A percentile compares a stretch with the other conserved stretches of the same genome.
Conservation (phyloP, 2,113 vertebrate genomes). For the Anoura caudifer region DNA sequence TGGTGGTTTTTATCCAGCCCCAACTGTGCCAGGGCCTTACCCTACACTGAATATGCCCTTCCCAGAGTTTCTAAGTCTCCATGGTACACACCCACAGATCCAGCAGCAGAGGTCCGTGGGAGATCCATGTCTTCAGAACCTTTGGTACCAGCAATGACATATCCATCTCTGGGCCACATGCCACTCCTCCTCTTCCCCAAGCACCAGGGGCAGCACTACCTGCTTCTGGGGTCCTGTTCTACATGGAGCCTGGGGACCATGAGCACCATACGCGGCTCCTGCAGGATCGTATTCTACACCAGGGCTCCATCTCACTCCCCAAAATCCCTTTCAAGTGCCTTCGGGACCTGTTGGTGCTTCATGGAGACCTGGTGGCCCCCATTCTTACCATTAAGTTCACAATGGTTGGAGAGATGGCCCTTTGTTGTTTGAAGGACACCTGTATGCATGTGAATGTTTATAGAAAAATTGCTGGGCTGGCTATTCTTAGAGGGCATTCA, state of each 20-base stretch:
- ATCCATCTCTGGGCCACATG: conserved; percentile 81
- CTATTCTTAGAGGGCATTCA: conserved; percentile 71
- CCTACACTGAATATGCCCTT: conserved; percentile 80
- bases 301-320: conserved; percentile 81
- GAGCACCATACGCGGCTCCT: conserved; percentile 79
- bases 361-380: background rate
- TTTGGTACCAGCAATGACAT: conserved; percentile 83
- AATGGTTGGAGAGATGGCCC: conserved; percentile 75
- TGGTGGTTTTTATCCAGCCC: conserved; percentile 77
- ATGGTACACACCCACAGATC: conserved; percentile 79
- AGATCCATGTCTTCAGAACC: conserved; percentile 80
- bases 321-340: conserved; percentile 81
- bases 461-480: conserved; percentile 70
- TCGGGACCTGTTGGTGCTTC: conserved; percentile 81
- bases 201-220: conserved; percentile 79
- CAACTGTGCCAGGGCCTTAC: conserved; percentile 80
- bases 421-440: conserved; percentile 80
- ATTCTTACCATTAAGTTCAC: conserved; percentile 81
- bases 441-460: conserved; percentile 49
- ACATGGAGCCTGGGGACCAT: conserved; percentile 82
- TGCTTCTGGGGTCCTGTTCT: conserved; percentile 82
- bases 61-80: conserved; percentile 81
- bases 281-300: conserved; percentile 81
- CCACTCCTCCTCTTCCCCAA: conserved; percentile 78
- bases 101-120: conserved; percentile 79